Base-by-base conservation (phyloP, 2,888 invertebrate species). In the Trissolcus brochymenae region DNA sequence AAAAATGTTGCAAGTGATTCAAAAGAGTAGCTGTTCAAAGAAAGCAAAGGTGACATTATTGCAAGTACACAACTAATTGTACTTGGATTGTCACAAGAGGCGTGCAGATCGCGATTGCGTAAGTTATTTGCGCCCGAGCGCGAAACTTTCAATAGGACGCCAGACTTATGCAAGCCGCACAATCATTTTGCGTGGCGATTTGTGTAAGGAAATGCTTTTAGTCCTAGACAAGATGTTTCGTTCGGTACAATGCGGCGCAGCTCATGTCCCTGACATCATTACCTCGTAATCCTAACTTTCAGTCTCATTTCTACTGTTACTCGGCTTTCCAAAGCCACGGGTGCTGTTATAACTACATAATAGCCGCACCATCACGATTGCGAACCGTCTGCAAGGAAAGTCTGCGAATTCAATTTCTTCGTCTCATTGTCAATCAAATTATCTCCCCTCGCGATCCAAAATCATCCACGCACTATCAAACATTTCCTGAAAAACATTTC, bases 241-340 rank as follows among this genome's bases (percentile, higher is more conserved):
- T 74, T 71, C 78, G 70, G 71, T 41, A 75, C 76, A 75, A 73
- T 76, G 60, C 67, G 50, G 64, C 43, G 49, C 64, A 75, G 64
- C 59, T 70, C 66, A 57, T 75, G 87, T 82, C 88, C 88, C 85
- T 88, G 88, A 87, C 88, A 87, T 83, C 82, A 70, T 87, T 86
- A 87, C 86, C 86, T 74, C 83, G 81, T 85, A 85, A 83, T 82
- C 83, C 83, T 79, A 84, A 87, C 87, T 87, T 88, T 87, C 87
- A 82, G 83, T 87, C 86, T 87, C 87, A 83, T 84, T 86, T 85
- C 84, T 84, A 85, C 84, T 80, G 82, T 82, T 81, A 77, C 79
- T 78, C 60, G 50, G 56, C 64, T 72, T 67, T 68, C 59, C 64
- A 56, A 56, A 56, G 51, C 6, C 41, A 25, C 50, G 29, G 19